Evolutionary conservation across 2,888 invertebrate species (phyloP).

Genomic region (Rhodophaea formosa): DNA sequence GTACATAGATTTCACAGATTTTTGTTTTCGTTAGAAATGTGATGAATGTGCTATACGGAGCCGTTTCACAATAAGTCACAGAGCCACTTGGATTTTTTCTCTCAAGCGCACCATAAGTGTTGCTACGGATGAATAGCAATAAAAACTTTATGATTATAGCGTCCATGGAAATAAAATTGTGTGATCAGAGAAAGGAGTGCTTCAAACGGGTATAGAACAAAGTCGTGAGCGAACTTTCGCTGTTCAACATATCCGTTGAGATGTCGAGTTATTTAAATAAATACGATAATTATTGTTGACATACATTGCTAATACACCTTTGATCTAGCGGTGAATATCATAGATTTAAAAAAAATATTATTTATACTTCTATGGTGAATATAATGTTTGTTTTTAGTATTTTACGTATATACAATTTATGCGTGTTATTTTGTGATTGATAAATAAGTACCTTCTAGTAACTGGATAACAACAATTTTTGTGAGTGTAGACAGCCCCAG

Average conservation of each 20-base stretch:
- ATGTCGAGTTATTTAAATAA: conserved; percentile 1
- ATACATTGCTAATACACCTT: conserved; percentile 3
- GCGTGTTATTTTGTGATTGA: no score
- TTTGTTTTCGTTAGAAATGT: no score
- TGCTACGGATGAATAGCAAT: conserved; percentile 67
- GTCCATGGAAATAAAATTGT: conserved; percentile 73
- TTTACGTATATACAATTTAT: no score
- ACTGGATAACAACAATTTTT: no score
- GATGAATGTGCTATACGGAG: neutral
- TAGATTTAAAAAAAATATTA: no score
- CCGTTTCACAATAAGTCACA: neutral
- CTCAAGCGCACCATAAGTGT: conserved; percentile 53
- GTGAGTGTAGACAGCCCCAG: no score
- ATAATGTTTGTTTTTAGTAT: neutral
- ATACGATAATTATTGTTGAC: neutral
- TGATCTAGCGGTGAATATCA: neutral
- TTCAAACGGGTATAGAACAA: conserved; percentile 28
- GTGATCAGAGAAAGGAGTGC: conserved; percentile 62
- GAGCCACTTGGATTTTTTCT: conserved; percentile 27
- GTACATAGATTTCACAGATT: no score
- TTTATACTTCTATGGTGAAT: no score
- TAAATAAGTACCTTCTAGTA: no score
- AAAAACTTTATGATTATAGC: conserved; percentile 77
- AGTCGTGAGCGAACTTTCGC: conserved; percentile 23
- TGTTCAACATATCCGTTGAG: neutral